Evolutionary conservation across 2,113 vertebrate species (phyloP).

Genomic region (Platycercus adscitus): DNA sequence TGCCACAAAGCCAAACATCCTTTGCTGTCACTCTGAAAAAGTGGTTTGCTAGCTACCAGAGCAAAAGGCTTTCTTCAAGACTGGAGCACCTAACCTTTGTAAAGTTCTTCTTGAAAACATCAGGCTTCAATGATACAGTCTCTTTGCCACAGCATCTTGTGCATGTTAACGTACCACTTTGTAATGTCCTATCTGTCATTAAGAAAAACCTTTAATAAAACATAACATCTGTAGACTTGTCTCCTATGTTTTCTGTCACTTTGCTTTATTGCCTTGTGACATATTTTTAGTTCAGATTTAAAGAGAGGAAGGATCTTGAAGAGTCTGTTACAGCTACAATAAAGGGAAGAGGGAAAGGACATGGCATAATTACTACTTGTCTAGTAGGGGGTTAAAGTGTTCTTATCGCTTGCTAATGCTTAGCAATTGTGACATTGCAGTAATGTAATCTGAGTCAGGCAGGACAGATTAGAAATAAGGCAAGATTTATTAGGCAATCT

Average conservation of each 20-base stretch:
- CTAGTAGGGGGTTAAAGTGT: neutral
- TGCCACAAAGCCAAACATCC: neutral
- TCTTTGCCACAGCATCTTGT: neutral
- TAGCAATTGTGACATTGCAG: slow-evolving; percentile 45
- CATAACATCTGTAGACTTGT: neutral
- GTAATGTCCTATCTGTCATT: neutral
- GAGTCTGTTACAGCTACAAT: neutral
- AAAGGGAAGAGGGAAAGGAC: slow-evolving; percentile 24
- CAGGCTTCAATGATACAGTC: neutral
- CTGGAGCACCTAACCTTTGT: neutral
- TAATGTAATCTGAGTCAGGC: slow-evolving; percentile 20
- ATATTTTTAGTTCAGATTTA: slow-evolving; percentile 24
- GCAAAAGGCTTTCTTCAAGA: neutral
- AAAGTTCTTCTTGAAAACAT: neutral
- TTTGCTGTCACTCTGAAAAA: neutral
- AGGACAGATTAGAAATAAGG: slow-evolving; percentile 23
- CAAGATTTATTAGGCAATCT: slow-evolving; percentile 29
- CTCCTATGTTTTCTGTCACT: slow-evolving; percentile 25
- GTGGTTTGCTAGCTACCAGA: neutral
- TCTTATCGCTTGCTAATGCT: slow-evolving; percentile 48
- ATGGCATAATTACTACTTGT: neutral
- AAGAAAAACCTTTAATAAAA: slow-evolving; percentile 17
- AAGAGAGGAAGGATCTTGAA: neutral
- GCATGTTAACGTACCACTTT: neutral
- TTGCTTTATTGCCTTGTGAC: slow-evolving; percentile 3